A percentile compares a stretch with the other conserved stretches of the same genome.
These are phyloP conservation scores for Drosophila willistoni DNA, from an alignment of 1,140 invertebrate genomes.

Conservation along the genomic window DNA sequence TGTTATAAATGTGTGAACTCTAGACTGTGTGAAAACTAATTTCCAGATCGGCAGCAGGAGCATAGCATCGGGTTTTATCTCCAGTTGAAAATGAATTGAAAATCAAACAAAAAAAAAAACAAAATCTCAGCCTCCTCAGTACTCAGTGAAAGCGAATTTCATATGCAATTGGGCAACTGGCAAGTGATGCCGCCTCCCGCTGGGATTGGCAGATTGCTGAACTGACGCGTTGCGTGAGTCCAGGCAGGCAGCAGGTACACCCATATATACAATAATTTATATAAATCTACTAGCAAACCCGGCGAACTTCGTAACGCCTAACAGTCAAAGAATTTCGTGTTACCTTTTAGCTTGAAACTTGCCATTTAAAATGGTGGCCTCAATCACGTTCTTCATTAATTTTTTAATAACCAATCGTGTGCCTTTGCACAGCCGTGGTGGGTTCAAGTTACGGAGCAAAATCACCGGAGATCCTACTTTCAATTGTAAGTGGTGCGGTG, in stretches of 20 bases:
- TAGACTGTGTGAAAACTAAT: conserved; percentile 68
- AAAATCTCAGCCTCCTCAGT: background rate
- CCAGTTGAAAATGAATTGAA: conserved; percentile 5
- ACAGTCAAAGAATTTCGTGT: too few relatives aligned
- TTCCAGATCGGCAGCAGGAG: conserved; percentile 63
- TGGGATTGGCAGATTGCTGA: conserved; percentile 13
- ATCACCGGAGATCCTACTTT: too few relatives aligned
- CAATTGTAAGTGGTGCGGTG: too few relatives aligned
- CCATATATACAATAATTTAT: background rate
- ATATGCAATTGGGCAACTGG: conserved; percentile 44
- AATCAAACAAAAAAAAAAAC: background rate
- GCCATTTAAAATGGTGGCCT: too few relatives aligned
- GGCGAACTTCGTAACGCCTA: too few relatives aligned
- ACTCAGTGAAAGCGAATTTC: conserved; percentile 72
- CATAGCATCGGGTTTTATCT: conserved; percentile 17
- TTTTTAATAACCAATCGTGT: too few relatives aligned
- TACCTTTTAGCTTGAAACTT: too few relatives aligned
- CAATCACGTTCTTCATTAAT: too few relatives aligned
- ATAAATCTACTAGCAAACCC: too few relatives aligned
- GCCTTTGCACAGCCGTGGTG: too few relatives aligned
- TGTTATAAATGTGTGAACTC: conserved; percentile 73
- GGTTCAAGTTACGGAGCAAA: too few relatives aligned
- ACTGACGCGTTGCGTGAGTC: conserved; percentile 65
- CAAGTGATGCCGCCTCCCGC: conserved; percentile 9
- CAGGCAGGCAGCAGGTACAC: background rate